Evolutionary conservation across 2,113 vertebrate species (phyloP).

Genomic region (Ceyx melanurus): DNA sequence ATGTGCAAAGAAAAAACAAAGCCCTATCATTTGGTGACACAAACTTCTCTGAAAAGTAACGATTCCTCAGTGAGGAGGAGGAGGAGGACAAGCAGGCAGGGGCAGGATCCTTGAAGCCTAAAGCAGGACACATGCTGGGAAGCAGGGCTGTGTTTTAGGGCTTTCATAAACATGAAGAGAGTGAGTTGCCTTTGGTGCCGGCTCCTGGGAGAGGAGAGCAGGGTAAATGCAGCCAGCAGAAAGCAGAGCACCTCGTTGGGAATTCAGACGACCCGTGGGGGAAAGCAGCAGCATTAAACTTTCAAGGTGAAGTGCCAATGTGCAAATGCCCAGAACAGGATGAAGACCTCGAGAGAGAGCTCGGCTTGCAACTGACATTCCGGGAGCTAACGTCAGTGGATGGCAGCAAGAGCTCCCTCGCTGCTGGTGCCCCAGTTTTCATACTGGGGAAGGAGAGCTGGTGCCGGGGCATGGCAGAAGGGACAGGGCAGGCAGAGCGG

Average conservation of each 20-base stretch:
- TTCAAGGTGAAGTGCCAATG: not conserved
- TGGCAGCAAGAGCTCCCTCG: not conserved
- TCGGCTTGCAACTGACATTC: not conserved
- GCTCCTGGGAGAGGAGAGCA: not conserved
- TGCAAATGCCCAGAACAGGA: not conserved
- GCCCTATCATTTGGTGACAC: not conserved
- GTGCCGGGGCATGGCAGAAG: not conserved
- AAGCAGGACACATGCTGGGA: not conserved
- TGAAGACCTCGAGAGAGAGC: not conserved
- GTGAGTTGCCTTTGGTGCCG: not conserved
- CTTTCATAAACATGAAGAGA: not conserved
- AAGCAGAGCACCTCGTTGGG: not conserved
- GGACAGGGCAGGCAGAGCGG: accelerated
- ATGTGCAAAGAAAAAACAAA: not conserved
- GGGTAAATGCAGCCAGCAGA: not conserved
- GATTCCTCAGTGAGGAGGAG: not conserved
- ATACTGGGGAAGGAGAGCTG: accelerated
- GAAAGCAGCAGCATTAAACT: not conserved
- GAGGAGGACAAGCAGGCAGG: not conserved
- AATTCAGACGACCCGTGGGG: not conserved
- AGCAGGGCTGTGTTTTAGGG: not conserved
- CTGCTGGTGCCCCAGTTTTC: not conserved
- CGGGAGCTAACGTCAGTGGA: not conserved
- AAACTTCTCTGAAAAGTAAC: not conserved
- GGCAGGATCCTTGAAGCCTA: not conserved